Evolutionary conservation across 2,797 vertebrate genomes (phyloP).

Genomic region (Mormyrops attenuatus): DNA sequence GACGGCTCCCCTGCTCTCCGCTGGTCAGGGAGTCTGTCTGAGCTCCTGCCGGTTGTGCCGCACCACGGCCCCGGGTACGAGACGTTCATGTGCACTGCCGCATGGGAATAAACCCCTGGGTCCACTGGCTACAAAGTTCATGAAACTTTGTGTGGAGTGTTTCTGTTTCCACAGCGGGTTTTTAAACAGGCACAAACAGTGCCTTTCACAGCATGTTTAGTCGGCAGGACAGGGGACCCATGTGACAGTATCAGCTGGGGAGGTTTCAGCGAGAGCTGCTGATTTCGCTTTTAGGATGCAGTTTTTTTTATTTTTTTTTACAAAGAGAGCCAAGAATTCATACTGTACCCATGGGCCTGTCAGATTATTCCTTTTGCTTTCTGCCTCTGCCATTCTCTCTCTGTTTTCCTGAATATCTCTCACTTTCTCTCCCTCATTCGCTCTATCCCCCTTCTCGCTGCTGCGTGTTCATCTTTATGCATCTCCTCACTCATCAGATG

Average conservation of each 20-base stretch:
- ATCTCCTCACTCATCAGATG: conserved; percentile 60
- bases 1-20: conserved; percentile 52
- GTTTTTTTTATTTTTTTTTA: background rate
- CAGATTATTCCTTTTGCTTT: background rate
- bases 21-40: conserved; percentile 53
- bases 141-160: background rate
- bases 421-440: background rate
- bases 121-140: background rate
- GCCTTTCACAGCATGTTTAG: background rate
- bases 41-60: conserved; percentile 30
- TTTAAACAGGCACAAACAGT: background rate
- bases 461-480: conserved; percentile 68
- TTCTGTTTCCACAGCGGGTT: background rate
- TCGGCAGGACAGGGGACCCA: background rate
- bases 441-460: conserved; percentile 36
- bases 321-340: background rate
- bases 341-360: background rate
- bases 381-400: background rate
- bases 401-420: background rate
- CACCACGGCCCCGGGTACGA: background rate
- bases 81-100: background rate
- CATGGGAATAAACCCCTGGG: background rate
- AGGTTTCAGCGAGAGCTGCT: background rate
- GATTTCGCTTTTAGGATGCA: background rate
- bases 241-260: background rate